Evolutionary conservation across 37 sponge, comb jelly and placozoan species (phyloP), one percentile per base, ranked within the genome.

Genomic region (Hormiphora californensis): DNA sequence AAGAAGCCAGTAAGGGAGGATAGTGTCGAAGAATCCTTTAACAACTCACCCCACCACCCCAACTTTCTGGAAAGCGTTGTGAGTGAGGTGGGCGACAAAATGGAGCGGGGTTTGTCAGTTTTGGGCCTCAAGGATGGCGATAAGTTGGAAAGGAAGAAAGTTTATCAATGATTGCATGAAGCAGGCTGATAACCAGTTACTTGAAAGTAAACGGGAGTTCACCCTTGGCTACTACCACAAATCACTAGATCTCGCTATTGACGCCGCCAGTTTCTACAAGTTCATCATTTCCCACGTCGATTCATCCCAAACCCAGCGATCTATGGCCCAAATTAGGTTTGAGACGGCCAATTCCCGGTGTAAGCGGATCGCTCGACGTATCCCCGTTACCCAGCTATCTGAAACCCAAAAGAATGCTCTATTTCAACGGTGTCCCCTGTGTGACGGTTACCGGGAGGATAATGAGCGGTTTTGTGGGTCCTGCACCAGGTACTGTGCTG

Each of bases 101-200:
- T 73, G 1, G 21, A 43, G 4, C 46, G 46, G n/a, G 81, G 81
- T 4, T 3, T 73, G 36, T 43, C 46, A 4, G 17, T 73, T 5
- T 28, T 73, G 23, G 81, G 81, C 1, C 81, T 73, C 27, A 39
- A 73, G 43, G 81, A 73, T 41, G 81, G 43, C 4, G 81, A 40
- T 25, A 32, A 19, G 35, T 43, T 43, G 0, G 46, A 39, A 4
- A 73, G 38, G 35, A 73, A 39, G 5, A 73, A n/a, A 40, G 81
- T 73, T 40, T 21, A 73, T 73, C 27, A 73, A 73, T 73, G 81
- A 73, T 28, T 73, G 81, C 44, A 73, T 73, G 27, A 43, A 39
- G 5, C 81, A 73, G 25, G 81, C 81, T n/a, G 81, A 73, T 28
- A 73, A 40, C 44, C 81, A 73, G 46, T 73, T 43, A 22, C 43